A percentile compares a stretch with the other conserved stretches of the same genome.
Conservation (phyloP, 2,888 invertebrate species). For the Idaea aversata region DNA sequence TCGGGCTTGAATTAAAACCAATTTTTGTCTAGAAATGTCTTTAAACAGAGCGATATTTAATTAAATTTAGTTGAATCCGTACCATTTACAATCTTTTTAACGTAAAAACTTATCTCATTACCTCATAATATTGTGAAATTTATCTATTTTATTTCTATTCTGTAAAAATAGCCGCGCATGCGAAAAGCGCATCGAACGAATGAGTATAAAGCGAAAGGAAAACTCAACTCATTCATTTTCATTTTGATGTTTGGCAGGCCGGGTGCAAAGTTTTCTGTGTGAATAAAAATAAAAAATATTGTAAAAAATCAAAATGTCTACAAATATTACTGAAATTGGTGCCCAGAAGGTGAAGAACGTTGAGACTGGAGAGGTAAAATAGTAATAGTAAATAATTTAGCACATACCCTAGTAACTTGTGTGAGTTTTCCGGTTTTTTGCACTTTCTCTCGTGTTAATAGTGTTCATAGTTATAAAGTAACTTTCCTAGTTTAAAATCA, state of each 20-base stretch:
- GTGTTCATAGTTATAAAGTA: no score
- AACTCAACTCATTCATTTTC: constrained; percentile 5
- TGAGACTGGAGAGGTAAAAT: constrained; percentile 57
- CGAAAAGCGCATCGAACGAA: background rate
- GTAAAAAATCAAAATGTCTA: constrained; percentile 37
- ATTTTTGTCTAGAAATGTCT: background rate
- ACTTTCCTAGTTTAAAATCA: no score
- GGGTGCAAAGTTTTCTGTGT: constrained; percentile 3
- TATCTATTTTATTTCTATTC: background rate
- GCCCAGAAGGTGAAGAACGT: constrained; percentile 64
- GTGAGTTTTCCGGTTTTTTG: background rate
- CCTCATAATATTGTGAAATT: background rate
- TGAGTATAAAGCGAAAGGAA: background rate
- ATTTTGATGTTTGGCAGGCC: constrained; percentile 2
- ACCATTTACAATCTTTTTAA: background rate
- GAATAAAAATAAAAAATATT: constrained; percentile 3
- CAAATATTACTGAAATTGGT: constrained; percentile 57
- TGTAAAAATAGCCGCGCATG: background rate
- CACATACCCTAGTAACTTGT: background rate
- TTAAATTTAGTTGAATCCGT: background rate
- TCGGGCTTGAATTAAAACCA: background rate
- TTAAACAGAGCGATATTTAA: background rate
- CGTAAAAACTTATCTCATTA: background rate
- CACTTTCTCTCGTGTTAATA: background rate
- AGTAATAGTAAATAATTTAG: constrained; percentile 12